Base-by-base conservation (phyloP, 1,140 invertebrate species). In the Palaemon carinicauda region DNA sequence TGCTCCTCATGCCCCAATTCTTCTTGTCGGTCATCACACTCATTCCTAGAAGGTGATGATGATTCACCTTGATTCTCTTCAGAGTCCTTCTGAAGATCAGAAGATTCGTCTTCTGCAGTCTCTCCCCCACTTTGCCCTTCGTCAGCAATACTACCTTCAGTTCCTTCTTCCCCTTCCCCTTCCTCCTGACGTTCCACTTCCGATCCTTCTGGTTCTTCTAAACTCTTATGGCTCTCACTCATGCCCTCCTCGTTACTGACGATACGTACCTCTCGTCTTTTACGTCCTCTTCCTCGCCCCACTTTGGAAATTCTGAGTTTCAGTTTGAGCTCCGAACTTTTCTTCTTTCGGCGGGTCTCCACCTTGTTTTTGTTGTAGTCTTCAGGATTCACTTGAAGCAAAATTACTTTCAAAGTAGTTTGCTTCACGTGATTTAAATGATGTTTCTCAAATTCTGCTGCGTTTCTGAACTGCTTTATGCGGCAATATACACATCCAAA, bases 271-370 rank as follows among this genome's bases (percentile, higher is more conserved):
- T 87, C 80, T 77, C 80, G 81, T 56, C 80, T 69, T 33, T 87
- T 87, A 74, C 85, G 85, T 3, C 85, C 85, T 19, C 79, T 69
- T 27, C 85, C 85, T 51, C 79, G 80, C 73, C 85, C 85, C 85
- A 87, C 85, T 75, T 87, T 87, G 85, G 85, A 87, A 31, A 87
- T 87, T 52, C 80, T 75, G 73, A 87, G 85, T 71, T 81, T 87
- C 79, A 87, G 85, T 54, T 87, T 87, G 69, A 87, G 52, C 21
- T 29, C 65, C 65, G 73, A 77, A 21, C 41, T 41, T 27, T 41
- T 10, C 74, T 53, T 56, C 54, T 60, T 87, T 51, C 73, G 41
- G 21, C 79, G 12, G 29, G 79, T 52, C 31, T 77, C 79, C 79
- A 82, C 79, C 71, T 65, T 84, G 53, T 50, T 65, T 54, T 56